phyloP scores from a whole-genome alignment of 2,888 invertebrate species.

The Herminia tarsipennalis region DNA sequence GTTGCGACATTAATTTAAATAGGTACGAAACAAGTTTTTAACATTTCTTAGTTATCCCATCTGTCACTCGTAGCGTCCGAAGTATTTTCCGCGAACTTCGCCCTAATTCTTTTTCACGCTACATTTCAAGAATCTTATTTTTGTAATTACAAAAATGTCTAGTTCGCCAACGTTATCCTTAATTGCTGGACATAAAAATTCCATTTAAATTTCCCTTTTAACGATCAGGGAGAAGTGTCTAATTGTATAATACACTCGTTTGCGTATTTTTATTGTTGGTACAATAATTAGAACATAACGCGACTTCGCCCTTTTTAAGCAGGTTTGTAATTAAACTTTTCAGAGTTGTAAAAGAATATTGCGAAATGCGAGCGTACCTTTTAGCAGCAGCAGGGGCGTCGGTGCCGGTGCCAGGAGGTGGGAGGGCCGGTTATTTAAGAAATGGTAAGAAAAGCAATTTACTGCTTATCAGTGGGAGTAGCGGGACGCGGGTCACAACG shows the following conservation, averaged over 20 bases:
- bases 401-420: constrained; percentile 36
- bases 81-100: constrained; percentile 75
- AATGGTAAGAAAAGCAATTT: constrained; percentile 83
- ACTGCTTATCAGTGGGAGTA: constrained; percentile 77
- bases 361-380: constrained; percentile 65
- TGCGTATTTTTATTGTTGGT: constrained; percentile 85
- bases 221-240: constrained; percentile 84
- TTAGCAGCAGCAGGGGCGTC: constrained; percentile 47
- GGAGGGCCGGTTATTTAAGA: constrained; percentile 72
- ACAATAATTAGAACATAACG: constrained; percentile 85
- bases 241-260: constrained; percentile 86
- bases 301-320: constrained; percentile 75
- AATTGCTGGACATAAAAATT: constrained; percentile 86
- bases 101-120: constrained; percentile 85
- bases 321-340: constrained; percentile 80
- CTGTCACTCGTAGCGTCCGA: constrained; percentile 68
- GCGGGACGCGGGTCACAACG: constrained; percentile 68
- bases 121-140: constrained; percentile 86
- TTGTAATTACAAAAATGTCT: constrained; percentile 86
- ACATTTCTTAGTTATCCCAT: constrained; percentile 68
- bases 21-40: constrained; percentile 51
- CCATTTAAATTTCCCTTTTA: constrained; percentile 87
- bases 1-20: constrained; percentile 46
- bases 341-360: constrained; percentile 75
- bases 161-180: constrained; percentile 85